Evolutionary conservation across 2,888 invertebrate genomes (phyloP).

Genomic region (Megalurothrips usitatus): DNA sequence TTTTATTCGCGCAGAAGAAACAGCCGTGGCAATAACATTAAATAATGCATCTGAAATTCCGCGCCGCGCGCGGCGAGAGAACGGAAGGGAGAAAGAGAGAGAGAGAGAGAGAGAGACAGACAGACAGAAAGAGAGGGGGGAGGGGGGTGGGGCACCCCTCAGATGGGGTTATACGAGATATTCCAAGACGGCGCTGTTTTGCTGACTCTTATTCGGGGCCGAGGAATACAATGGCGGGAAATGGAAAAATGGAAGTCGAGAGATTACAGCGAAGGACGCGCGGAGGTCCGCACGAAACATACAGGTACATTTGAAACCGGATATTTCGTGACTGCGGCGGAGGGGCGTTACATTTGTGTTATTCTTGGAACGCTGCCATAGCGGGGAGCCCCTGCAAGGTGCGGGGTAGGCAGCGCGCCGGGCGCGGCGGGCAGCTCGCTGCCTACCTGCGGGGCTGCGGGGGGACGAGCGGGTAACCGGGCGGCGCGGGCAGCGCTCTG

Average conservation of each 20-base stretch:
- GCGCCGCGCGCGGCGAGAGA: background rate
- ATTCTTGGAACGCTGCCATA: no score
- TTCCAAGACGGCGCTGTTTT: background rate
- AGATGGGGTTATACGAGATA: slow-evolving; percentile 22
- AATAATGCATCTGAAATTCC: slow-evolving; percentile 26
- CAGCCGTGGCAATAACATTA: slow-evolving; percentile 23
- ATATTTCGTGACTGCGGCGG: no score
- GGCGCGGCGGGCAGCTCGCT: no score
- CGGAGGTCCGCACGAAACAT: background rate
- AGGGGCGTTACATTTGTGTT: no score
- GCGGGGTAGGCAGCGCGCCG: no score
- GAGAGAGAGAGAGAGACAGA: background rate
- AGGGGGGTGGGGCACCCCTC: background rate
- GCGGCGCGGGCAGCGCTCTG: background rate
- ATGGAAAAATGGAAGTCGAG: background rate
- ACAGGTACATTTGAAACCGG: no score
- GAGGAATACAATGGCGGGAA: background rate
- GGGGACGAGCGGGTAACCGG: background rate
- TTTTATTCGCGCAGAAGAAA: slow-evolving; percentile 24
- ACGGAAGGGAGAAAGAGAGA: background rate
- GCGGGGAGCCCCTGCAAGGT: no score
- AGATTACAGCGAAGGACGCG: background rate
- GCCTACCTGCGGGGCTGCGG: background rate
- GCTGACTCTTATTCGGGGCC: no score
- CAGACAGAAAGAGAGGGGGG: background rate